Percentiles rank a stretch among this genome's conserved stretches.
Conservation (phyloP, 2,888 invertebrate genomes). For the Limnephilus rhombicus region DNA sequence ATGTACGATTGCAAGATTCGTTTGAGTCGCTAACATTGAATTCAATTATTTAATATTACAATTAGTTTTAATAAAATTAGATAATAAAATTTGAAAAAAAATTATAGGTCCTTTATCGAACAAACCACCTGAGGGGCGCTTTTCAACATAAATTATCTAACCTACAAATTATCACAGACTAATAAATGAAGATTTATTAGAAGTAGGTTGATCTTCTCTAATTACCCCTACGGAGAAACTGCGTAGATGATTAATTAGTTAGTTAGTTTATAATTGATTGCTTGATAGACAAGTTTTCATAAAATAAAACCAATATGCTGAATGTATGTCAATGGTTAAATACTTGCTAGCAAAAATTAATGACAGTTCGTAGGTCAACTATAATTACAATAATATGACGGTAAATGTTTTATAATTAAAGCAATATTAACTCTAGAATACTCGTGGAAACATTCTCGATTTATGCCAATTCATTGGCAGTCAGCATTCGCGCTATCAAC, state of each 20-base stretch:
- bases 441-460: not conserved
- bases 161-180: too few species aligned
- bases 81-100: too few species aligned
- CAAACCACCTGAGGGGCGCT: too few species aligned
- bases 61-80: too few species aligned
- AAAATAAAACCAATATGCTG: not conserved
- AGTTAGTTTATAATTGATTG: not conserved
- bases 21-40: too few species aligned
- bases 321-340: not conserved
- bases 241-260: slow-evolving; percentile 2
- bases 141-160: too few species aligned
- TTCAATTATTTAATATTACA: too few species aligned
- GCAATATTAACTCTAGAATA: not conserved
- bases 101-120: too few species aligned
- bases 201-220: not conserved
- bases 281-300: not conserved
- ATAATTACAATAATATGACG: not conserved
- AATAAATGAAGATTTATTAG: too few species aligned
- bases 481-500: not conserved
- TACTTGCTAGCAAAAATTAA: not conserved
- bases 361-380: not conserved
- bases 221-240: not conserved
- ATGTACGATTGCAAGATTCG: too few species aligned
- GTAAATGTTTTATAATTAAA: not conserved
- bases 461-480: not conserved